Conservation (phyloP, 2,888 invertebrate species). For the Spilarctia lutea region DNA sequence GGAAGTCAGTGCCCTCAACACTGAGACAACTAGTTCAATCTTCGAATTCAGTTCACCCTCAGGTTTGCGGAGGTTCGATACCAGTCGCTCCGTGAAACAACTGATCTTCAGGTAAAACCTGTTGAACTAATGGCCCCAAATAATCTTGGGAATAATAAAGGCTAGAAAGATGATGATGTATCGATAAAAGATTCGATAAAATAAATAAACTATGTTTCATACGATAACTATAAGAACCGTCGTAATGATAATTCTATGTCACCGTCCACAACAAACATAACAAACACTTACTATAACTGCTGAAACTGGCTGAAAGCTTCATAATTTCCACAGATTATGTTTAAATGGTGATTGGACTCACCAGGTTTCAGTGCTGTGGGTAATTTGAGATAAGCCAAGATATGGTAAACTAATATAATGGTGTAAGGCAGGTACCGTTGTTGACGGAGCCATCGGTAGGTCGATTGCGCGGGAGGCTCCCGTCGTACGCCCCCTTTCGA, state of each 20-base stretch:
- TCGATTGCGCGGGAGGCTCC: slow-evolving; percentile 22
- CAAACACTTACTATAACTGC: neutral
- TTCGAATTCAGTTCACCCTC: too few species aligned
- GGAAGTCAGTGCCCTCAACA: too few species aligned
- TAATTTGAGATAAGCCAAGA: slow-evolving; percentile 8
- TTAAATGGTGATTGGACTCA: neutral
- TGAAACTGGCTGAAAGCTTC: slow-evolving; percentile 8
- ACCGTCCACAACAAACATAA: neutral
- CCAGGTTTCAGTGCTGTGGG: neutral
- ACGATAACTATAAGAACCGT: neutral
- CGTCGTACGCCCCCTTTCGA: slow-evolving; percentile 45
- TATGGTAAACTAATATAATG: slow-evolving; percentile 8
- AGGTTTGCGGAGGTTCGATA: too few species aligned
- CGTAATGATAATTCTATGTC: slow-evolving; percentile 11
- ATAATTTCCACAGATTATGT: slow-evolving; percentile 13
- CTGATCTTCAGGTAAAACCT: too few species aligned
- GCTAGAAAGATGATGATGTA: too few species aligned
- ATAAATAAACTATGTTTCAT: neutral
- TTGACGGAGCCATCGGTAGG: slow-evolving; percentile 23
- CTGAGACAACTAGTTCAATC: too few species aligned
- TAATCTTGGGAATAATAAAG: too few species aligned
- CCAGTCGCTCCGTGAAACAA: too few species aligned
- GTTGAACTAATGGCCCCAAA: too few species aligned
- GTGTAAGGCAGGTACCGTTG: slow-evolving; percentile 39
- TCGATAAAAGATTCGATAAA: neutral